Evolutionary conservation across 1,140 invertebrate species (phyloP).

Genomic region (Tetragnatha versicolor): DNA sequence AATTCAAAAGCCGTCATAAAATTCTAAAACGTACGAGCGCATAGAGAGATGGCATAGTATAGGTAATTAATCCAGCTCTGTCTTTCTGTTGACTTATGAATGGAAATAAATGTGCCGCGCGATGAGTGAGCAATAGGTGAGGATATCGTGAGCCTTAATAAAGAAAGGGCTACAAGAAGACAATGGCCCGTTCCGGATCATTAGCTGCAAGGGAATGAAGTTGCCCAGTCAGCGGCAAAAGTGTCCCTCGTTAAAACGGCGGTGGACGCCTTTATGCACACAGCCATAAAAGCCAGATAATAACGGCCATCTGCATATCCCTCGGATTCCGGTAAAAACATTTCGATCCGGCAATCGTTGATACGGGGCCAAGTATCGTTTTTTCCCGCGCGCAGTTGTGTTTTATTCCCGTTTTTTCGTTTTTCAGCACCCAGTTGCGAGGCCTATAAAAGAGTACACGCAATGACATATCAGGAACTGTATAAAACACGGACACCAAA

Average conservation of each 20-base stretch:
- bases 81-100: too few species aligned
- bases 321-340: constrained; percentile 49
- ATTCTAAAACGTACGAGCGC: too few species aligned
- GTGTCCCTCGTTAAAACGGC: constrained; percentile 52
- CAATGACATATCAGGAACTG: constrained; percentile 56
- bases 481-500: constrained; percentile 56
- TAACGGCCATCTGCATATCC: constrained; percentile 53
- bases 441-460: constrained; percentile 54
- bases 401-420: constrained; percentile 52
- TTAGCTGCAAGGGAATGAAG: constrained; percentile 45
- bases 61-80: too few species aligned
- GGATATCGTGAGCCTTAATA: too few species aligned
- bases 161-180: too few species aligned
- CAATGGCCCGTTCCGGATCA: constrained; percentile 53
- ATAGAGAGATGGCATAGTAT: too few species aligned
- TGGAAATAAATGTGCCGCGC: too few species aligned
- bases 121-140: too few species aligned
- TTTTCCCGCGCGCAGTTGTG: constrained; percentile 26
- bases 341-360: constrained; percentile 53
- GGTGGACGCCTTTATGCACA: constrained; percentile 50
- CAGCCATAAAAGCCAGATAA: constrained; percentile 53
- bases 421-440: constrained; percentile 55
- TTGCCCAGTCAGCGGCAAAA: constrained; percentile 36
- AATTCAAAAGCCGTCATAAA: too few species aligned
- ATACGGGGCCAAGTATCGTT: constrained; percentile 50